Conservation (phyloP, 2,113 vertebrate genomes). For the Heterocephalus glaber region DNA sequence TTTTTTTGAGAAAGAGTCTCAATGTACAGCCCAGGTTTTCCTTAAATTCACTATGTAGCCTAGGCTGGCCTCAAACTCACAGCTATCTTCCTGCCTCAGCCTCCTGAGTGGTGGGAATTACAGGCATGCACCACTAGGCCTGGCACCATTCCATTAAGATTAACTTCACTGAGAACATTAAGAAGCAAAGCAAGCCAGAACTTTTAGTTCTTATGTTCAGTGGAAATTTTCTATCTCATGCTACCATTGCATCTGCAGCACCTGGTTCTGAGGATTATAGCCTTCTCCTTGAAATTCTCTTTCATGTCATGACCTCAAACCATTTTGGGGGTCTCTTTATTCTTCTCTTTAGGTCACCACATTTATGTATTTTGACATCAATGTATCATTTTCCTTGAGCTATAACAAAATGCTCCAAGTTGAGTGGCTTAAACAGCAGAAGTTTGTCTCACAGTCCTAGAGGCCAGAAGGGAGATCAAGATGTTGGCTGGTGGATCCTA, state of each 20-base stretch:
- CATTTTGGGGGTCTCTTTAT: not conserved
- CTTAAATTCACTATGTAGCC: not conserved
- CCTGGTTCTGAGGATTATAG: not conserved
- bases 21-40: not conserved
- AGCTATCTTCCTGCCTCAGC: not conserved
- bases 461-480: not conserved
- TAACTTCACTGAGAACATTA: not conserved
- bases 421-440: not conserved
- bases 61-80: not conserved
- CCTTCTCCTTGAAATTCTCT: not conserved
- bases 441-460: not conserved
- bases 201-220: not conserved
- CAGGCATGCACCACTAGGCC: not conserved
- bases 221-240: not conserved
- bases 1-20: not conserved
- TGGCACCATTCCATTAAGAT: not conserved
- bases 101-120: not conserved
- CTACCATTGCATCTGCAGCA: not conserved
- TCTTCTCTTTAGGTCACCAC: not conserved
- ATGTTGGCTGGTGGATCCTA: too few species aligned
- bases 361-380: not conserved
- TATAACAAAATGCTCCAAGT: accelerated
- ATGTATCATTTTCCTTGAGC: not conserved
- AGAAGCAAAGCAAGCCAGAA: not conserved
- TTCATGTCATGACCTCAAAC: not conserved